Base-by-base conservation (phyloP, 1,140 invertebrate species). In the Listronotus oregonensis region DNA sequence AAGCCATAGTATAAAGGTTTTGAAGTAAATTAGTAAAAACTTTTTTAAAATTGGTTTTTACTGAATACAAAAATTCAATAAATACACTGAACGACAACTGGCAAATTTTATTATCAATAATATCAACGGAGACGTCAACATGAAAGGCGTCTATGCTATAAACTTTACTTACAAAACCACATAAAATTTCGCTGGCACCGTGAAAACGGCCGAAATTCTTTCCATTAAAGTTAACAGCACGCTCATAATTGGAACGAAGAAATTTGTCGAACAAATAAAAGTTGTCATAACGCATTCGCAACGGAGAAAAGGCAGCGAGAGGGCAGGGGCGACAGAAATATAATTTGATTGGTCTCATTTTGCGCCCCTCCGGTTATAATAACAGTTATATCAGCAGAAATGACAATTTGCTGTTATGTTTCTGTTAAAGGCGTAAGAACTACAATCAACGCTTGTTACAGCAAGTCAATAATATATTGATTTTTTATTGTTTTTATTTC, bases 241-340 rank as follows among this genome's bases (percentile, higher is more conserved):
- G 14, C 37, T 61, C 58, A 61, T 61, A 61, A 61, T 61, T 61
- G 58, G 49, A 61, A 54, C 50, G 60, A 39, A 62, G 60, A 62
- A 62, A 62, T 52, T 62, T 62, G 60, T 62, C 49, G 60, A 62
- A 52, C 60, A 62, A 62, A 52, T 62, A 62, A 62, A 61, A 62
- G 49, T 62, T 62, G 60, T 61, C 60, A 49, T 42, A 54, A 62
- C 49, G 60, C 49, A 54, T 62, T 62, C 39, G 32, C 39, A 17
- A 34, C 27, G 7, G 18, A 44, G 49, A 54, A 44, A 34, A 15
- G 51, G 49, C 42, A 52, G 46, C 40, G 27, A n/a, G 18, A 31
- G 57, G 57, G 57, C 42, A 50, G 14, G 39, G 32, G 57, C 12
- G 14, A 11, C 15, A 12, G 11, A 27, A 39, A 50, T 34, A 54